Evolutionary conservation across 2,113 vertebrate genomes (phyloP).

Genomic region (Tamias sibiricus): DNA sequence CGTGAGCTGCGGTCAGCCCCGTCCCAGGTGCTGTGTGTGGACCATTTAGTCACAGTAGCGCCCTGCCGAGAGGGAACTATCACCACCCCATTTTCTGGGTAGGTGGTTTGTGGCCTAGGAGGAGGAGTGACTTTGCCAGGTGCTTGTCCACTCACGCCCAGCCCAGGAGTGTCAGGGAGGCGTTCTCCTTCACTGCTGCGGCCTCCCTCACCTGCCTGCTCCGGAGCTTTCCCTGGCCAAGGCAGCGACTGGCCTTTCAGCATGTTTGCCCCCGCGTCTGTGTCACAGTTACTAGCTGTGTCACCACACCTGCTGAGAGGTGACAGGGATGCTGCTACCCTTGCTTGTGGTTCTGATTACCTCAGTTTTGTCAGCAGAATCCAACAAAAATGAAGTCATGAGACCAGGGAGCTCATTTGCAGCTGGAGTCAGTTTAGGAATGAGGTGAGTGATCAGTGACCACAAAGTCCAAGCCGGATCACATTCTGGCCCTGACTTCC

Average conservation of each 20-base stretch:
- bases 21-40: rapidly evolving
- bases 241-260: neutral
- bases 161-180: too few relatives aligned
- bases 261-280: too few relatives aligned
- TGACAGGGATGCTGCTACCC: neutral
- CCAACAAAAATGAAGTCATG: neutral
- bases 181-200: rapidly evolving
- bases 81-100: neutral
- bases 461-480: neutral
- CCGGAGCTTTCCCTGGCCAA: neutral
- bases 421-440: neutral
- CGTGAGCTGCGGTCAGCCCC: neutral
- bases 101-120: neutral
- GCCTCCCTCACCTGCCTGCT: rapidly evolving
- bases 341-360: neutral
- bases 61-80: neutral
- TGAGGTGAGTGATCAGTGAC: neutral
- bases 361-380: neutral
- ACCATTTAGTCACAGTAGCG: neutral
- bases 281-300: neutral
- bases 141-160: too few relatives aligned
- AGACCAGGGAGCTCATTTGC: neutral
- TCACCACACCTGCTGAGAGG: rapidly evolving
- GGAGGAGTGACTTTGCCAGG: neutral
- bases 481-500: too few relatives aligned